Percentiles rank a stretch among this genome's conserved stretches.
Evolutionary conservation across 2,797 vertebrate species (phyloP).

Genomic region (Epinephelus malabaricus): DNA sequence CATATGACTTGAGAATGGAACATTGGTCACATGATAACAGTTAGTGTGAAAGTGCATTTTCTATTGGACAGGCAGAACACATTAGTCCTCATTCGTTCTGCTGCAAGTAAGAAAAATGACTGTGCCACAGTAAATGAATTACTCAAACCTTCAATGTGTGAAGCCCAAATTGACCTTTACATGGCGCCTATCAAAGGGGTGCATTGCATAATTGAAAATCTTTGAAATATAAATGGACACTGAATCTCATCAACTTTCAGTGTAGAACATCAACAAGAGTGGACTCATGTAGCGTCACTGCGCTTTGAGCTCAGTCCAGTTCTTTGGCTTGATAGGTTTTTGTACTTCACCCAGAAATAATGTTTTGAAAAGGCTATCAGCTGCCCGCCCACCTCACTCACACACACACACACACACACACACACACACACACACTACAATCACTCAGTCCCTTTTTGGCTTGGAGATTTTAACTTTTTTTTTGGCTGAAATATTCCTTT

Average conservation of each 20-base stretch:
- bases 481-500: constrained; percentile 10
- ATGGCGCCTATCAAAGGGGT: constrained; percentile 63
- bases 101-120: constrained; percentile 79
- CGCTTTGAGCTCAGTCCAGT: constrained; percentile 16
- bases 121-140: constrained; percentile 71
- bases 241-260: constrained; percentile 63
- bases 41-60: background rate
- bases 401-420: background rate
- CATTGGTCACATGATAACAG: background rate
- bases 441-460: background rate
- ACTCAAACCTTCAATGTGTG: constrained; percentile 67
- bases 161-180: constrained; percentile 79
- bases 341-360: constrained; percentile 15
- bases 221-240: constrained; percentile 79
- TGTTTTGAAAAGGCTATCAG: constrained; percentile 14
- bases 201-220: constrained; percentile 79
- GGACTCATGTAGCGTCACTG: constrained; percentile 3
- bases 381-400: background rate
- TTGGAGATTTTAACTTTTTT: background rate
- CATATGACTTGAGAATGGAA: background rate
- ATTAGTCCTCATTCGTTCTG: constrained; percentile 78
- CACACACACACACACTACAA: background rate
- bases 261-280: constrained; percentile 52
- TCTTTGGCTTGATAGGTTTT: constrained; percentile 23
- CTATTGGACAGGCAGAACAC: constrained; percentile 24